Evolutionary conservation across 2,888 invertebrate species (phyloP).

Genomic region (Cremastinae sp.): DNA sequence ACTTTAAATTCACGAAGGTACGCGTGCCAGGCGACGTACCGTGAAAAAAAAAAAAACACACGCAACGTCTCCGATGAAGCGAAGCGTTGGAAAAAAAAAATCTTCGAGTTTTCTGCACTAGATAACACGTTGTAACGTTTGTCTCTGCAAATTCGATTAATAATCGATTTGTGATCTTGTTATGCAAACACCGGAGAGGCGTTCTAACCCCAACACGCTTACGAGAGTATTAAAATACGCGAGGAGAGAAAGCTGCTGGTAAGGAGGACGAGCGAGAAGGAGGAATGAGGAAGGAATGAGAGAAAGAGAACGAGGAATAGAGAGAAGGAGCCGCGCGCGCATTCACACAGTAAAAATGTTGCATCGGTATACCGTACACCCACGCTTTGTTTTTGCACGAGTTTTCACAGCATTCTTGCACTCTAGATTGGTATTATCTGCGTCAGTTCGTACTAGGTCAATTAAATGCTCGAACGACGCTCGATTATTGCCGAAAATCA

Average conservation of each 20-base stretch:
- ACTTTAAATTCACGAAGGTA: slow-evolving; percentile 66
- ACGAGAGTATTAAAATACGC: slow-evolving; percentile 25
- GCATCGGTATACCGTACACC: slow-evolving; percentile 51
- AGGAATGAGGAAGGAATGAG: not conserved
- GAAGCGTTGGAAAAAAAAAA: slow-evolving; percentile 19
- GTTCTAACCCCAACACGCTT: slow-evolving; percentile 23
- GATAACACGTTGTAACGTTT: not conserved
- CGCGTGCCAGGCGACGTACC: slow-evolving; percentile 37
- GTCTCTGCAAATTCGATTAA: slow-evolving; percentile 2
- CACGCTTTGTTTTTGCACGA: slow-evolving; percentile 59
- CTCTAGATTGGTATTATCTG: not conserved
- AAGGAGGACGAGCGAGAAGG: slow-evolving; percentile 18
- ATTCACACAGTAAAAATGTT: slow-evolving; percentile 48
- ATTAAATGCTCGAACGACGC: not conserved
- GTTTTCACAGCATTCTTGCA: not conserved
- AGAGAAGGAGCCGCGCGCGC: slow-evolving; percentile 45
- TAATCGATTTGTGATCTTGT: slow-evolving; percentile 54
- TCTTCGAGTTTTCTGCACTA: not conserved
- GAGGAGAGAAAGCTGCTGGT: slow-evolving; percentile 39
- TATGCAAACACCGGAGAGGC: slow-evolving; percentile 54
- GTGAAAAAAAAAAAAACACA: not conserved
- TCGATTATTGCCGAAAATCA: slow-evolving; percentile 2
- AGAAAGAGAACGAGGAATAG: slow-evolving; percentile 17
- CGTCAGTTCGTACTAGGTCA: not conserved
- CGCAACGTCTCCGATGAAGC: too few relatives aligned